A percentile compares a stretch with the other conserved stretches of the same genome.
These are phyloP conservation scores for Phasianus colchicus DNA, from an alignment of 2,113 vertebrate species.

Conservation along the genomic window DNA sequence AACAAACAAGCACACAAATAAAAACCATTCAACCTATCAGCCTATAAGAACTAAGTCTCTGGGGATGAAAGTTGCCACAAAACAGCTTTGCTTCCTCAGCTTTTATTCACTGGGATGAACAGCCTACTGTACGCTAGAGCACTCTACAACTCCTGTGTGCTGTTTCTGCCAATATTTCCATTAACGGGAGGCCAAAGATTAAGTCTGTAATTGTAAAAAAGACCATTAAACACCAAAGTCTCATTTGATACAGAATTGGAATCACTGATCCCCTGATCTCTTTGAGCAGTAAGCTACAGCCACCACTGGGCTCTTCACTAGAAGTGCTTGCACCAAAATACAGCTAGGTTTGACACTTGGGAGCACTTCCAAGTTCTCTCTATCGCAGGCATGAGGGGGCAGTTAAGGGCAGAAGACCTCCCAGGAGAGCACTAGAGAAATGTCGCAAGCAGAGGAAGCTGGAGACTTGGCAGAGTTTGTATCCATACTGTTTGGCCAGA, in stretches of 20 bases:
- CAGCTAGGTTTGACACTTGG: neutral
- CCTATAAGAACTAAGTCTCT: neutral
- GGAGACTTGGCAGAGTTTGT: constrained; percentile 39
- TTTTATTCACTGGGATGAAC: neutral
- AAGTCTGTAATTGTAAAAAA: neutral
- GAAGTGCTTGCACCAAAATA: neutral
- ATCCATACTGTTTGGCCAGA: neutral
- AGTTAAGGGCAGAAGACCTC: constrained; percentile 37
- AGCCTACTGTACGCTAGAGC: neutral
- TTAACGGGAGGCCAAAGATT: neutral
- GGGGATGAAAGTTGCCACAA: neutral
- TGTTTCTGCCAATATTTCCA: neutral
- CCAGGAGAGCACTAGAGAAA: constrained; percentile 26
- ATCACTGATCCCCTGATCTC: neutral
- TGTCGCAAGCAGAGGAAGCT: constrained; percentile 13
- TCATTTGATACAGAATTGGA: neutral
- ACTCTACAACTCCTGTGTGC: neutral
- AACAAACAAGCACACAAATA: neutral
- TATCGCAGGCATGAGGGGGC: neutral
- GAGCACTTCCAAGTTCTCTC: neutral
- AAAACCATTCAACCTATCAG: neutral
- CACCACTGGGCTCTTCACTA: neutral
- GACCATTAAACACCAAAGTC: neutral
- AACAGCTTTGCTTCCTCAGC: neutral
- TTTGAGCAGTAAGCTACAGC: neutral